Evolutionary conservation across 2,113 vertebrate genomes (phyloP).

Genomic region (Sorex fumeus): DNA sequence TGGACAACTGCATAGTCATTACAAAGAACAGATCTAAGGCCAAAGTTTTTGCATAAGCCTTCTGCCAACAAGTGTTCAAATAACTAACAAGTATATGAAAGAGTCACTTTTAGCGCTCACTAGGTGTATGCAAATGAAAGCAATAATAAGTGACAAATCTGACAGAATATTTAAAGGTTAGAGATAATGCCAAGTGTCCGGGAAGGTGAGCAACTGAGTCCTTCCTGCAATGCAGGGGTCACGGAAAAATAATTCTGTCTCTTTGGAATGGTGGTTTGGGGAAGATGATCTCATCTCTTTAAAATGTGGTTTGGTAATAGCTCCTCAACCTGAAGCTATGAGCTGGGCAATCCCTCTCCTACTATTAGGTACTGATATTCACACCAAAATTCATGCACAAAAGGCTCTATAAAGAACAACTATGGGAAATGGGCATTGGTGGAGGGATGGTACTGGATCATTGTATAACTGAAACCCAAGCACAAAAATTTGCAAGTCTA

Average conservation of each 20-base stretch:
- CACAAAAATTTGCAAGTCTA: no score
- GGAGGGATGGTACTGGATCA: no score
- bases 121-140: slow-evolving; percentile 13
- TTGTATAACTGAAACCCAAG: no score
- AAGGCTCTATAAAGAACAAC: no score
- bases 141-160: not conserved
- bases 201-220: not conserved
- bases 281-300: not conserved
- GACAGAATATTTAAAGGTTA: not conserved
- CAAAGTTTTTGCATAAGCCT: no score
- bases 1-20: not conserved
- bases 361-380: not conserved
- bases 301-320: not conserved
- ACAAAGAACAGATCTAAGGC: not conserved
- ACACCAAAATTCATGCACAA: not conserved
- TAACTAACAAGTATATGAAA: not conserved
- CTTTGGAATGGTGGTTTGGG: no score
- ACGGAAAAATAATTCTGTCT: not conserved
- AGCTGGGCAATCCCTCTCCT: not conserved
- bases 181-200: not conserved
- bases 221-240: not conserved
- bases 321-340: not conserved
- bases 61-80: not conserved
- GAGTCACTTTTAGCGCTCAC: not conserved
- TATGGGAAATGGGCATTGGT: no score